Conservation (phyloP, 1,140 invertebrate genomes). For the Solen grandis region DNA sequence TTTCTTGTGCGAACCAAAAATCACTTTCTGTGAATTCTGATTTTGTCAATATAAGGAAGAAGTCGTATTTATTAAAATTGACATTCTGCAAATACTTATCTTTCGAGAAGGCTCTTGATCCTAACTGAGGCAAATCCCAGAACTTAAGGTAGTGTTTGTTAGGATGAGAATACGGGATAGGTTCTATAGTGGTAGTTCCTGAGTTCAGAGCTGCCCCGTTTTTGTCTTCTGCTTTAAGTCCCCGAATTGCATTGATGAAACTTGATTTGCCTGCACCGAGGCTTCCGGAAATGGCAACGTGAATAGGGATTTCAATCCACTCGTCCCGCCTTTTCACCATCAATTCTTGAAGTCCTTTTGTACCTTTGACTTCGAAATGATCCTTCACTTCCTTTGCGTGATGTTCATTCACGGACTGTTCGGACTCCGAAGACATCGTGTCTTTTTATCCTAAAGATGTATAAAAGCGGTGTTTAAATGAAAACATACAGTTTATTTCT, state of each 20-base stretch:
- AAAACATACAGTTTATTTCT: too few relatives aligned
- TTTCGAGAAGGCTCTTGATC: slow-evolving; percentile 37
- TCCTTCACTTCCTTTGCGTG: slow-evolving; percentile 38
- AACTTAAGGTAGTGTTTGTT: slow-evolving; percentile 53
- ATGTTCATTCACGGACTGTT: slow-evolving; percentile 41
- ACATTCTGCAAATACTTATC: slow-evolving; percentile 36
- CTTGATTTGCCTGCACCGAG: slow-evolving; percentile 57
- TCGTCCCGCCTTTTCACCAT: slow-evolving; percentile 37
- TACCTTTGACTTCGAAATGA: slow-evolving; percentile 37
- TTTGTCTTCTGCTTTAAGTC: slow-evolving; percentile 39
- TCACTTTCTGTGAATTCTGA: slow-evolving; percentile 34
- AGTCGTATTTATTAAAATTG: slow-evolving; percentile 47
- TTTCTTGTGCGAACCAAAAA: slow-evolving; percentile 45
- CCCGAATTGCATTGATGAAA: slow-evolving; percentile 59
- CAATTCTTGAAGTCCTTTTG: not conserved
- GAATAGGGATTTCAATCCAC: slow-evolving; percentile 51
- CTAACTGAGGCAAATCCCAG: slow-evolving; percentile 58
- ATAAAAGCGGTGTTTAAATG: too few relatives aligned
- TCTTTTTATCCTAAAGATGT: too few relatives aligned
- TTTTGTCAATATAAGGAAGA: slow-evolving; percentile 35
- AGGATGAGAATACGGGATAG: slow-evolving; percentile 57
- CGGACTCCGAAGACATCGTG: not conserved
- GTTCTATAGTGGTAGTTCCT: slow-evolving; percentile 50
- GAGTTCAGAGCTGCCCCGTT: slow-evolving; percentile 41
- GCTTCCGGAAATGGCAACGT: slow-evolving; percentile 48